These are phyloP conservation scores for Phalanger gymnotis DNA, from an alignment of 2,797 vertebrate genomes.

Conservation along the genomic window DNA sequence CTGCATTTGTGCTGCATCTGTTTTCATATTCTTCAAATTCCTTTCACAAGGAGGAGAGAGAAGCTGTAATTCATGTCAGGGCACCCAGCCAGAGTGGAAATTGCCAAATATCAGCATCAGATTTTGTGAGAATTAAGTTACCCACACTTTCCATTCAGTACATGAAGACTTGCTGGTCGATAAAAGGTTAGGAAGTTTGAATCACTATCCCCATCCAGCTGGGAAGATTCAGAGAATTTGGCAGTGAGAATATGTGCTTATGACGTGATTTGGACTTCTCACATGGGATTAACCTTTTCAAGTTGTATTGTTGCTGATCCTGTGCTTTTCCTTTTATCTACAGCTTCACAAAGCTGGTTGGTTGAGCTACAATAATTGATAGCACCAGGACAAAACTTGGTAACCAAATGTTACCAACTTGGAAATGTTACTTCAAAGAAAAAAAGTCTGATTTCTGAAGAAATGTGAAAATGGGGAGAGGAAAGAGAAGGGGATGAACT, in stretches of 20 bases:
- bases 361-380: background rate
- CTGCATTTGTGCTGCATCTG: constrained; percentile 66
- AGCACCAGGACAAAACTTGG: background rate
- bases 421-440: background rate
- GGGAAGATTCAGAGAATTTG: constrained; percentile 65
- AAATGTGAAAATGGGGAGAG: background rate
- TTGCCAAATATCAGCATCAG: constrained; percentile 76
- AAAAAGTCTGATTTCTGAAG: background rate
- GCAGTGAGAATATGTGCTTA: constrained; percentile 59
- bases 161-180: constrained; percentile 40
- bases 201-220: constrained; percentile 60
- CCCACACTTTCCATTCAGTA: constrained; percentile 64
- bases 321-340: constrained; percentile 56
- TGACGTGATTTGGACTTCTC: constrained; percentile 69
- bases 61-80: constrained; percentile 75
- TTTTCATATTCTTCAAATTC: constrained; percentile 67
- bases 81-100: constrained; percentile 67
- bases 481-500: background rate
- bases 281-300: constrained; percentile 67
- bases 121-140: constrained; percentile 78
- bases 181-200: constrained; percentile 56
- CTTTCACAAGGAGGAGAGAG: constrained; percentile 58
- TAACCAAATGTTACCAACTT: background rate
- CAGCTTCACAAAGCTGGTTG: background rate
- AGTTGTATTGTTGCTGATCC: constrained; percentile 52